Conservation (phyloP, 1,140 invertebrate genomes). For the Hyposmocoma kahamanoa region DNA sequence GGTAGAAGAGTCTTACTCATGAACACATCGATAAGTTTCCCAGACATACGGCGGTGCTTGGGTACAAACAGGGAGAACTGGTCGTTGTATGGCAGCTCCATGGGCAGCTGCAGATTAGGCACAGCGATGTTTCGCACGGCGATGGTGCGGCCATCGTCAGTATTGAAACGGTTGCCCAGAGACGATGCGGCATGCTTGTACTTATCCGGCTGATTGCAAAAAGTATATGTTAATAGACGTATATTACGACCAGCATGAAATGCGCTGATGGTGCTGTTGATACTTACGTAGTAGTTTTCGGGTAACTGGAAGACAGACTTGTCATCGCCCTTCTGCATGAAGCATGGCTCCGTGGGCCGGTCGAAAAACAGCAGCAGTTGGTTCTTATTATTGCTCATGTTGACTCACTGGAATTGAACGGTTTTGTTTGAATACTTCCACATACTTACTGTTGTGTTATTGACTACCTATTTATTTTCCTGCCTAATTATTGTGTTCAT, state of each 20-base stretch:
- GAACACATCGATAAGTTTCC: constrained; percentile 82
- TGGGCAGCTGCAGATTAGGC: constrained; percentile 79
- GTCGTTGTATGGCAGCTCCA: constrained; percentile 78
- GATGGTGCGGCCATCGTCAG: constrained; percentile 71
- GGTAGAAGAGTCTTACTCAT: constrained; percentile 75
- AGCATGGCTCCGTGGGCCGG: constrained; percentile 83
- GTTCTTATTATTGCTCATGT: too few relatives aligned
- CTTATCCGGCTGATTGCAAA: constrained; percentile 79
- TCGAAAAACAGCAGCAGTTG: constrained; percentile 78
- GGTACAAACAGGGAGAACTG: constrained; percentile 86
- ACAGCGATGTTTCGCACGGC: constrained; percentile 79
- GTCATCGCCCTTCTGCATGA: constrained; percentile 80
- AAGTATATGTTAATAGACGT: not conserved
- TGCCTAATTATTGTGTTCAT: too few relatives aligned
- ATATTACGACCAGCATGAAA: not conserved
- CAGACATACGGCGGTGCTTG: constrained; percentile 80
- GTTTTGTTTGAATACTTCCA: not conserved
- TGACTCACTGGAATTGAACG: too few relatives aligned
- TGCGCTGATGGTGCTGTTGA: not conserved
- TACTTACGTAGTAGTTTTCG: constrained; percentile 66
- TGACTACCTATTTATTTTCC: too few relatives aligned
- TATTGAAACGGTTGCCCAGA: constrained; percentile 74
- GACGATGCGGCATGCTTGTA: constrained; percentile 75
- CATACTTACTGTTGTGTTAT: too few relatives aligned
- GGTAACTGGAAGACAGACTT: constrained; percentile 79